Conservation (phyloP, 2,113 vertebrate species). For the Dolichallabes microphthalmus region DNA sequence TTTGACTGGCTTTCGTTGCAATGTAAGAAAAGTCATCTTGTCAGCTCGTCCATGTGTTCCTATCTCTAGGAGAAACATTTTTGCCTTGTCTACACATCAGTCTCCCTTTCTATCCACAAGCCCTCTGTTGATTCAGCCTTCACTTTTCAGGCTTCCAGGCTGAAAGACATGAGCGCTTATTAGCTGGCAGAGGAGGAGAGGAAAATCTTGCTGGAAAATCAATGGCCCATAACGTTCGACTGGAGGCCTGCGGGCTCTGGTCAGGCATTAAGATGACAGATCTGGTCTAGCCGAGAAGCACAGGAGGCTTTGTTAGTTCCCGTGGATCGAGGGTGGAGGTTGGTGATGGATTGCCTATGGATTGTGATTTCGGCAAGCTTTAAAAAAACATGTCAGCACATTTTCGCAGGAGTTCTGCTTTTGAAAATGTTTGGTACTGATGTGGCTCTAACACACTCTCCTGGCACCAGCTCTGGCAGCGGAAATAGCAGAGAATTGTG, state of each 20-base stretch:
- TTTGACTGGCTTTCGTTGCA: conserved; percentile 2
- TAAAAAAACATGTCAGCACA: conserved; percentile 10
- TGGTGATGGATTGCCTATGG: conserved; percentile 44
- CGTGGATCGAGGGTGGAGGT: conserved; percentile 32
- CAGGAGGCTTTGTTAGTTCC: conserved; percentile 36
- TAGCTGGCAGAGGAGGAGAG: conserved; percentile 39
- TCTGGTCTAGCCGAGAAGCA: conserved; percentile 26
- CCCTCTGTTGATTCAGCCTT: conserved; percentile 39
- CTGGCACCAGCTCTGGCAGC: conserved; percentile 25
- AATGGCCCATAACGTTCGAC: conserved; percentile 42
- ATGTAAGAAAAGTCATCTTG: background rate
- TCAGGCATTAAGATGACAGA: conserved; percentile 51
- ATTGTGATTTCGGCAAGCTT: conserved; percentile 33
- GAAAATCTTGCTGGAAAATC: conserved; percentile 52
- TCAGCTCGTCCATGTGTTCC: conserved; percentile 2
- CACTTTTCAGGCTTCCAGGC: conserved; percentile 17
- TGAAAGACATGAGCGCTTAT: conserved; percentile 45
- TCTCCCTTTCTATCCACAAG: conserved; percentile 9
- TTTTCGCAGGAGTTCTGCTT: conserved; percentile 8
- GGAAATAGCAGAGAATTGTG: conserved; percentile 36
- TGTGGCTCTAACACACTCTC: background rate
- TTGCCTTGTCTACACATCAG: conserved; percentile 19
- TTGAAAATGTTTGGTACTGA: conserved; percentile 13
- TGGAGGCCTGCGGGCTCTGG: conserved; percentile 21
- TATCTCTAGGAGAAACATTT: conserved; percentile 2